Evolutionary conservation across 2,113 vertebrate genomes (phyloP).

Genomic region (Climacteris rufus): DNA sequence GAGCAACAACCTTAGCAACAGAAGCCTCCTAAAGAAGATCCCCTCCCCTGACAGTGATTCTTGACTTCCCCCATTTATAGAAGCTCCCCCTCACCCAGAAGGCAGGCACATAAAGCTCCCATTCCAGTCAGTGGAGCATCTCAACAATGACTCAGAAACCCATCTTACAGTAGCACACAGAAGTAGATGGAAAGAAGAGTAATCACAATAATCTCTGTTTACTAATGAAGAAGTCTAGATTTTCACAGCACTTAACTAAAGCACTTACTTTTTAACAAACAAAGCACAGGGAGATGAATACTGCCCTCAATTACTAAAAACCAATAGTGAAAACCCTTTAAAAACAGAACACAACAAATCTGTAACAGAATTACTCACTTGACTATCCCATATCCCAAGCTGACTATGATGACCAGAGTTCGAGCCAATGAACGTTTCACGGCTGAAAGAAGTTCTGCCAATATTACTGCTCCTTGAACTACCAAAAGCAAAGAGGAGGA

Average conservation of each 20-base stretch:
- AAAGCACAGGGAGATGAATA: background rate
- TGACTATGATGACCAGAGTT: slow-evolving; percentile 93
- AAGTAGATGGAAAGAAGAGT: background rate
- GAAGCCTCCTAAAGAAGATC: background rate
- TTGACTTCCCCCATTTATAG: background rate
- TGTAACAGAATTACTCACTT: slow-evolving; percentile 77
- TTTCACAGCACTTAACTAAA: background rate
- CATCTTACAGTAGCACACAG: background rate
- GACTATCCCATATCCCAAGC: slow-evolving; percentile 93
- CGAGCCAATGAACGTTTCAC: slow-evolving; percentile 91
- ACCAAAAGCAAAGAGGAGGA: background rate
- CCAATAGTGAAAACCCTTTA: background rate
- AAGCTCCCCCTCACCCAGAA: background rate
- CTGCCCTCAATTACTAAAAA: background rate
- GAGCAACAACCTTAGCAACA: background rate
- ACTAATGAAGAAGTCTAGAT: background rate
- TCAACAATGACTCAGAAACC: background rate
- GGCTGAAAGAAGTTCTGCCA: slow-evolving; percentile 92
- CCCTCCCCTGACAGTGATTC: background rate
- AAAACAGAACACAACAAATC: background rate
- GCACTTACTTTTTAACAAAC: background rate
- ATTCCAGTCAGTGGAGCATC: background rate
- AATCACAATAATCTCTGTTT: background rate
- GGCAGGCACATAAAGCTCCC: background rate
- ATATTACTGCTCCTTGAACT: slow-evolving; percentile 89